These are phyloP conservation scores for Dione juno DNA, from an alignment of 2,888 invertebrate genomes.

Conservation along the genomic window DNA sequence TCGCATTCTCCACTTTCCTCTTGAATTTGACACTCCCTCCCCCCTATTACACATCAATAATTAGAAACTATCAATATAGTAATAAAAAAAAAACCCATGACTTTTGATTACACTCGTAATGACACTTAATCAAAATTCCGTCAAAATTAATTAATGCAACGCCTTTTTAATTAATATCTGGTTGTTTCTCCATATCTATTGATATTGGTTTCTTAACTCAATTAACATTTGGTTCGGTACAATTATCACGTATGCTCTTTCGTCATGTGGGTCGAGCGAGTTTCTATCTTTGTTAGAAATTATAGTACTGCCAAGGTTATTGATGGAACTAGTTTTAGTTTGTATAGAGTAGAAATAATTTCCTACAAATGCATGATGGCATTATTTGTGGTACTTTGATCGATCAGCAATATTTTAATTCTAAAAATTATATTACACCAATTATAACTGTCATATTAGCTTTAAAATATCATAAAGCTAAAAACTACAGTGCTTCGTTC, in stretches of 20 bases:
- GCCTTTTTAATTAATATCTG: constrained; percentile 50
- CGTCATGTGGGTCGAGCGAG: constrained; percentile 62
- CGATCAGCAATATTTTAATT: not conserved
- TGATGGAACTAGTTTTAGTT: constrained; percentile 13
- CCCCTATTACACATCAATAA: not conserved
- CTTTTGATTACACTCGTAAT: constrained; percentile 1
- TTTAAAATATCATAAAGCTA: too few relatives aligned
- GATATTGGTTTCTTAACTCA: constrained; percentile 49
- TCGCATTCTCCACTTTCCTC: too few relatives aligned
- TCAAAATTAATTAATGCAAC: constrained; percentile 25
- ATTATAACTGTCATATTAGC: too few relatives aligned
- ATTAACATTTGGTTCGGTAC: constrained; percentile 59
- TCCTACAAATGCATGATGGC: not conserved
- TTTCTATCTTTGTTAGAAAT: constrained; percentile 40
- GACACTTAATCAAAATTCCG: constrained; percentile 47
- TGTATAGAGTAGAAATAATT: not conserved
- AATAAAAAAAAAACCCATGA: constrained; percentile 1
- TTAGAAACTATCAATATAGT: not conserved
- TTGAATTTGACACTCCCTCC: too few relatives aligned
- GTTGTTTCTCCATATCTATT: constrained; percentile 46
- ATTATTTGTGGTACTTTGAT: not conserved
- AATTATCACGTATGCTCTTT: constrained; percentile 58
- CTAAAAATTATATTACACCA: too few relatives aligned
- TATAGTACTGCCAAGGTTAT: constrained; percentile 13
- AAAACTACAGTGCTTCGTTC: too few relatives aligned